These are phyloP conservation scores for Pelecanoides urinatrix DNA, from an alignment of 2,113 vertebrate genomes.

Conservation along the genomic window DNA sequence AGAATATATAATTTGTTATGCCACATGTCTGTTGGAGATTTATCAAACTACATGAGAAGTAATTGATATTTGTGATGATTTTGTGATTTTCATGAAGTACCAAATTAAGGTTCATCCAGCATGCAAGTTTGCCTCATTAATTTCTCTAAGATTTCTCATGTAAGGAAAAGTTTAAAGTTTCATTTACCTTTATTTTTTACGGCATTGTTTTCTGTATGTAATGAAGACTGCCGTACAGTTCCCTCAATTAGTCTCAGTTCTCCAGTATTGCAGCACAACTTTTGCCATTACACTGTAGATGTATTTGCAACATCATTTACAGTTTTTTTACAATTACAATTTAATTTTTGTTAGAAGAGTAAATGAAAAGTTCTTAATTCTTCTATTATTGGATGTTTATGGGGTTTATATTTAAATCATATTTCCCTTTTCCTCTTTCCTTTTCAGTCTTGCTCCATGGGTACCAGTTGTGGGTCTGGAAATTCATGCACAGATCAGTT, in stretches of 20 bases:
- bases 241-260: background rate
- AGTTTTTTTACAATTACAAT: background rate
- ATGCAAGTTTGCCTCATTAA: constrained; percentile 11
- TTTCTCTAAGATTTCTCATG: background rate
- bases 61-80: constrained; percentile 58
- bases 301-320: background rate
- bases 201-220: background rate
- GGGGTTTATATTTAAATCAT: background rate
- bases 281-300: background rate
- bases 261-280: background rate
- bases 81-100: constrained; percentile 33
- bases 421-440: background rate
- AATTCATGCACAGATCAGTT: constrained; percentile 94
- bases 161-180: background rate
- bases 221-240: background rate
- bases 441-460: constrained; percentile 79
- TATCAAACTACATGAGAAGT: constrained; percentile 29
- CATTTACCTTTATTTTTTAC: background rate
- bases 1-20: constrained; percentile 59
- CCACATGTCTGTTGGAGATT: constrained; percentile 51
- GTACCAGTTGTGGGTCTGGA: constrained; percentile 92
- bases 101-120: constrained; percentile 21
- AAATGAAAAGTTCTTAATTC: background rate
- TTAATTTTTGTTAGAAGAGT: background rate
- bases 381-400: background rate